Conservation (phyloP, 1,140 invertebrate genomes). For the Euura saliciscinereae region DNA sequence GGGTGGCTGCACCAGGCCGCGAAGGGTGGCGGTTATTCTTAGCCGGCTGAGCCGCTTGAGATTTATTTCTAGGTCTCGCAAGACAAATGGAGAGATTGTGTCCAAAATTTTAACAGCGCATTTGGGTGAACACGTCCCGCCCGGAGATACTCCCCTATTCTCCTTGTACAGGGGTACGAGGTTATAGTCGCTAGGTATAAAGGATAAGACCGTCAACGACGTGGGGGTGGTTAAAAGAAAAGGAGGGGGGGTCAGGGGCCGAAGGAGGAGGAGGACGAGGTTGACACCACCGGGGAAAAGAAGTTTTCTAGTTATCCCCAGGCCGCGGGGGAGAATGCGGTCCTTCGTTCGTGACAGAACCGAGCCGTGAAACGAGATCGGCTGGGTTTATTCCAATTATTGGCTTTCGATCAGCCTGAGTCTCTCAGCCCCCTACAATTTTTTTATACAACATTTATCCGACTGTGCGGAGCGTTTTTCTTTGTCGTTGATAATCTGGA, state of each 20-base stretch:
- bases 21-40: conserved; percentile 55
- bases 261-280: conserved; percentile 16
- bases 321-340: conserved; percentile 35
- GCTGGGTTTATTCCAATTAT: conserved; percentile 53
- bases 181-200: conserved; percentile 24
- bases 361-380: conserved; percentile 61
- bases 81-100: conserved; percentile 63
- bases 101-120: conserved; percentile 64
- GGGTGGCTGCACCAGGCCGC: conserved; percentile 37
- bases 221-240: conserved; percentile 7
- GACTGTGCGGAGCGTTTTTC: background rate
- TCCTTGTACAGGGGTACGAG: conserved; percentile 24
- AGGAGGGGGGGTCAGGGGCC: conserved; percentile 21
- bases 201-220: conserved; percentile 37
- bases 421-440: conserved; percentile 25
- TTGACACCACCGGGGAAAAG: conserved; percentile 33
- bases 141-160: conserved; percentile 39
- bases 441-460: background rate
- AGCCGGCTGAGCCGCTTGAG: conserved; percentile 59
- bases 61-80: conserved; percentile 59
- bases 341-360: conserved; percentile 53
- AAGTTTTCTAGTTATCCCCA: conserved; percentile 59
- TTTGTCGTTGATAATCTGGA: too few relatives aligned
- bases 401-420: conserved; percentile 32
- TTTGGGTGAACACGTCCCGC: conserved; percentile 56